Evolutionary conservation across 2,113 vertebrate species (phyloP).

Genomic region (Anthoscopus minutus): DNA sequence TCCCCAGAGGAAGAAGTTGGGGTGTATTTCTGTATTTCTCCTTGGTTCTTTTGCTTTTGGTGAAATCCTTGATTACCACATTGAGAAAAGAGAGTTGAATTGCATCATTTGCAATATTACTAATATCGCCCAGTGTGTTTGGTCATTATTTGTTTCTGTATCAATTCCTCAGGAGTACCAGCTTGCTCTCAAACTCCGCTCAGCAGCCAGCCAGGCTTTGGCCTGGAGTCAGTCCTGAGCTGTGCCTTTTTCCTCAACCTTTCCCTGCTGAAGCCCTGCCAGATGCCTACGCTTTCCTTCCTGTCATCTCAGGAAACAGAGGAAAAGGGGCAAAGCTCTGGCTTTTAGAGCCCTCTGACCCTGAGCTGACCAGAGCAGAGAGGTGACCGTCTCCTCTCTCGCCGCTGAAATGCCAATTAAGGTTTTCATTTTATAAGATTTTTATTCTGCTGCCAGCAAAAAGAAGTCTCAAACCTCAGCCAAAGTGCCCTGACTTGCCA

Average conservation of each 20-base stretch:
- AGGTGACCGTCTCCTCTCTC: neutral
- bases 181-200: neutral
- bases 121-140: neutral
- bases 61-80: neutral
- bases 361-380: neutral
- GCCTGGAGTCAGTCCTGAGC: conserved; percentile 3
- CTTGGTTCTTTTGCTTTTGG: conserved; percentile 10
- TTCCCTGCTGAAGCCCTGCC: neutral
- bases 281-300: neutral
- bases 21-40: conserved; percentile 29
- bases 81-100: conserved; percentile 1
- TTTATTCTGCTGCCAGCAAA: neutral
- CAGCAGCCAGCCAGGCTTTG: neutral
- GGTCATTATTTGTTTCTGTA: neutral
- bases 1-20: neutral
- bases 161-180: conserved; percentile 8
- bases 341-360: neutral
- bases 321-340: neutral
- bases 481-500: neutral
- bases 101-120: neutral
- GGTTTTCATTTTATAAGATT: neutral
- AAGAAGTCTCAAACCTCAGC: neutral
- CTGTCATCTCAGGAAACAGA: conserved; percentile 10
- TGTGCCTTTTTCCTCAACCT: conserved; percentile 23
- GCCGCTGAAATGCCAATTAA: neutral